Evolutionary conservation across 2,888 invertebrate genomes (phyloP).

Genomic region (Diarsia brunnea): DNA sequence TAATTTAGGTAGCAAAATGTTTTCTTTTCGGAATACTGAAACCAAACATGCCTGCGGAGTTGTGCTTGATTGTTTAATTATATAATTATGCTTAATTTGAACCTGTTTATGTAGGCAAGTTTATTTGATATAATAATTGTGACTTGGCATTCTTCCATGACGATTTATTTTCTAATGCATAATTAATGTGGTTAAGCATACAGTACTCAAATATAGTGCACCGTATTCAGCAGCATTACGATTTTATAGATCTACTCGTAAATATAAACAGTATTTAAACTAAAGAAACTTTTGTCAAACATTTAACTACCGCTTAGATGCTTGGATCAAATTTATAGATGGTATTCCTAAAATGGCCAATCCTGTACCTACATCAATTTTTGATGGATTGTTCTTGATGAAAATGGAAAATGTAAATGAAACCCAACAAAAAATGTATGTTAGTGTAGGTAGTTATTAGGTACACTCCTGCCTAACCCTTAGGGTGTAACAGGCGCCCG

Average conservation of each 20-base stretch:
- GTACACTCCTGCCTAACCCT: neutral
- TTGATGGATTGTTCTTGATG: neutral
- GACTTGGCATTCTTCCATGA: constrained; percentile 17
- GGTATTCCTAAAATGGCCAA: neutral
- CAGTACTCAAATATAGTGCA: neutral
- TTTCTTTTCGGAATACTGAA: neutral
- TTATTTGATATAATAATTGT: constrained; percentile 20
- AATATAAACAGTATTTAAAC: neutral
- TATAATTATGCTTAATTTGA: neutral
- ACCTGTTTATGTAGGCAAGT: neutral
- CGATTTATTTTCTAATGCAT: constrained; percentile 30
- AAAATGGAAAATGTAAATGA: neutral
- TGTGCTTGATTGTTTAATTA: neutral
- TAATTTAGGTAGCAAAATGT: neutral
- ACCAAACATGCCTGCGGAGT: neutral
- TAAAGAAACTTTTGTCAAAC: neutral
- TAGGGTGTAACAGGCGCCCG: too few relatives aligned
- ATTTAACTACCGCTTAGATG: neutral
- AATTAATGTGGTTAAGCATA: constrained; percentile 18
- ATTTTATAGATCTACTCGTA: constrained; percentile 4
- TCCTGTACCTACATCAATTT: neutral
- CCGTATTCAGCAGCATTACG: neutral
- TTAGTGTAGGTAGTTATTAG: neutral
- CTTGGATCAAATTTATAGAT: too few relatives aligned
- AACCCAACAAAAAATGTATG: neutral